Percentiles rank a stretch among this genome's conserved stretches.
Evolutionary conservation across 2,888 invertebrate species (phyloP).

Genomic region (Nemotelus pantherinus): DNA sequence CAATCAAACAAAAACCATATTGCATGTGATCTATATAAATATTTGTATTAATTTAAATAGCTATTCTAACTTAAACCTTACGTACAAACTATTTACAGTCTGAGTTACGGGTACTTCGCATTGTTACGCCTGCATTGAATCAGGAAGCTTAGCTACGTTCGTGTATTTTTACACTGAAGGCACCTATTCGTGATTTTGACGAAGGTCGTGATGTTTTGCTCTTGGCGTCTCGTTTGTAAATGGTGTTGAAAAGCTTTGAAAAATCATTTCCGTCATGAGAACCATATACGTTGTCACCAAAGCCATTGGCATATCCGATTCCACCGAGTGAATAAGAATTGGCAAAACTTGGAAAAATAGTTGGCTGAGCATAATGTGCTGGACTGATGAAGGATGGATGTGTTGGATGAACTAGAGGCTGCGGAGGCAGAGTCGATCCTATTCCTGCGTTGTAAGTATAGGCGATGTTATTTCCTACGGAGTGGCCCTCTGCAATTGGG

Average conservation of each 20-base stretch:
- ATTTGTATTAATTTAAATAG: slow-evolving; percentile 17
- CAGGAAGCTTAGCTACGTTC: too few species aligned
- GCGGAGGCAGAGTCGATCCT: neutral
- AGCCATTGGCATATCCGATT: neutral
- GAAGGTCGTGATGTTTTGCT: neutral
- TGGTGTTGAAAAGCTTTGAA: neutral
- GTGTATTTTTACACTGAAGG: too few species aligned
- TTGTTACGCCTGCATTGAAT: too few species aligned
- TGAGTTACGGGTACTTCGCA: neutral
- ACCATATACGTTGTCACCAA: neutral
- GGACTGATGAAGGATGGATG: neutral
- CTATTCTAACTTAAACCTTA: neutral
- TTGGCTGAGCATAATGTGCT: neutral
- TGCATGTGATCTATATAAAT: neutral
- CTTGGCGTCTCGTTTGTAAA: slow-evolving; percentile 9
- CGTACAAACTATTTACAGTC: neutral
- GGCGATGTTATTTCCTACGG: slow-evolving; percentile 10
- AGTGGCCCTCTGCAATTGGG: slow-evolving; percentile 24
- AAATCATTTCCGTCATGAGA: neutral
- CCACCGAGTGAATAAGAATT: neutral
- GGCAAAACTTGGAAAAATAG: neutral
- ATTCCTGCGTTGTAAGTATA: slow-evolving; percentile 13
- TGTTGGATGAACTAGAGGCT: neutral
- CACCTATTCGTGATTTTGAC: too few species aligned
- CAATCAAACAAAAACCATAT: too few species aligned